Base-by-base conservation (phyloP, 2,113 vertebrate genomes). In the Nicator chloris region DNA sequence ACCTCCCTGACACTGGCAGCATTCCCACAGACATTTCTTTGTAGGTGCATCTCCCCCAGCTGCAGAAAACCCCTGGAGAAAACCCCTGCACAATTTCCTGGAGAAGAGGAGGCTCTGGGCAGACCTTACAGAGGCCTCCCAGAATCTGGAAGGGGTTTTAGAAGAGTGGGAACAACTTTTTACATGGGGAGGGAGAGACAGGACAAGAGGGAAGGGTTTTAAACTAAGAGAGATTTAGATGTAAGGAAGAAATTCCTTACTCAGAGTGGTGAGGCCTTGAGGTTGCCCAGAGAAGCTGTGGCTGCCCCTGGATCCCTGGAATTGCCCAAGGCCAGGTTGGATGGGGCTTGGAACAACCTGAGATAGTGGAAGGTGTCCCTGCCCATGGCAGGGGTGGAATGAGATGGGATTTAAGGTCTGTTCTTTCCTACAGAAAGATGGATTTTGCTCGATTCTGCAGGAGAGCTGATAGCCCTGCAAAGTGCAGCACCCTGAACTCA, bases 11-110 rank as follows among this genome's bases (percentile, higher is more conserved):
- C 69, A 69, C 10, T 3, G 24, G 50, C 18, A 69, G 37, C 50
- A 21, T 1, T 24, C 57, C 20, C 13, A 18, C 33, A 31, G 44
- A 23, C 33, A 40, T 27, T 22, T 11, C 35, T 33, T 53, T 4
- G 0, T 0, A 51, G 53, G 2, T 53, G 13, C 40, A 53, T 28
- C 57, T 56, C 44, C 31, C 24, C 27, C 50, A 56, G 24, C 0
- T 9, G 61, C 24, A 65, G 15, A 66, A 79, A 80, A 37, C 1
- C 6, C 10, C 0, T 9, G 56, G 21, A 65, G 18, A 66, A 79
- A 80, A 37, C 1, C 6, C 12, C 77, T n/a, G 14, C 19, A n/a
- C 9, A 2, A 4, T 17, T 15, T 14, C 4, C 31, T 65, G 44
- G 22, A 51, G 33, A 65, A 47, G 22, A 37, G 8, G 31, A 80